Evolutionary conservation across 2,797 vertebrate species (phyloP).

Genomic region (Pelodytes ibericus): DNA sequence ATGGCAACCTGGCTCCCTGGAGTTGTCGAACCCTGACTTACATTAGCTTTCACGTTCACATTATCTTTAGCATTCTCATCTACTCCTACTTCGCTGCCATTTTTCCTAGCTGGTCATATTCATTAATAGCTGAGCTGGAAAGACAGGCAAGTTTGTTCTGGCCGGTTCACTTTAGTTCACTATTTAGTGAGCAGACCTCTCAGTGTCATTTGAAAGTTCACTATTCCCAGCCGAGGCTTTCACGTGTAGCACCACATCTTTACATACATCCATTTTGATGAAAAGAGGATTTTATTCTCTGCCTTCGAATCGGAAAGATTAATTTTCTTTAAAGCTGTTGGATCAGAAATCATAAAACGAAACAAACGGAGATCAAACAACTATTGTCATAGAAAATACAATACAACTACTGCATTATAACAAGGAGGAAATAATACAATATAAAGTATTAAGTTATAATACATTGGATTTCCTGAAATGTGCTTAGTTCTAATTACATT

Average conservation of each 20-base stretch:
- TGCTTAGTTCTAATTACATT: not conserved
- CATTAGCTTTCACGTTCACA: too few species aligned
- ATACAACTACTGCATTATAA: not conserved
- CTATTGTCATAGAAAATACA: not conserved
- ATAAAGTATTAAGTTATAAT: not conserved
- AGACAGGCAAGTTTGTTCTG: too few species aligned
- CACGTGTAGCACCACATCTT: not conserved
- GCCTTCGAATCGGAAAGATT: not conserved
- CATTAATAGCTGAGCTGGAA: too few species aligned
- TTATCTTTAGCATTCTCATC: too few species aligned
- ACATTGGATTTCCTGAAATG: not conserved
- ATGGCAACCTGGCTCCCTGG: too few species aligned
- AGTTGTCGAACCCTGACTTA: too few species aligned
- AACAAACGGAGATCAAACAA: not conserved
- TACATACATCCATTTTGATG: not conserved
- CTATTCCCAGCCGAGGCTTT: constrained; percentile 17
- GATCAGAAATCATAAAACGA: constrained; percentile 1
- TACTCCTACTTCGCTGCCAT: too few species aligned
- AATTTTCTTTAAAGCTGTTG: not conserved
- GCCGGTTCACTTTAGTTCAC: not conserved
- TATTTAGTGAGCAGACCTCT: too few species aligned
- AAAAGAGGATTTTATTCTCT: not conserved
- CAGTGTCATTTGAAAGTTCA: not conserved
- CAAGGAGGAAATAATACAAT: not conserved
- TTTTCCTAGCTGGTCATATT: too few species aligned